Evolutionary conservation across 2,888 invertebrate genomes (phyloP), one percentile per base, ranked within the genome.

Genomic region (Ornithoptera priamus): DNA sequence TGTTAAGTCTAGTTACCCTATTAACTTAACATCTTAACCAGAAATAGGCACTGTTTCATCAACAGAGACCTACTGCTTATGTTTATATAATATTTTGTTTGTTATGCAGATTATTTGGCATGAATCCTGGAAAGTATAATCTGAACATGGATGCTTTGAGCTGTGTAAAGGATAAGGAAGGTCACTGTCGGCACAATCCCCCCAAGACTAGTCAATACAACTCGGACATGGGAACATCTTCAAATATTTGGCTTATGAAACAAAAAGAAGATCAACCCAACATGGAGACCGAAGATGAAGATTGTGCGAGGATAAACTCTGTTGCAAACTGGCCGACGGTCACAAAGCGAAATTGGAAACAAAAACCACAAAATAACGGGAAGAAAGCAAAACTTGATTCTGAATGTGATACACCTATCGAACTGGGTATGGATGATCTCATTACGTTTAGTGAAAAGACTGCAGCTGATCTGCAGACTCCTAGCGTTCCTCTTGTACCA

Each of bases 71-170:
- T 39, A 39, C 39, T 1, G 10, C 39, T 10, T 39, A 10, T 39
- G 39, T 39, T 39, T 39, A 39, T 0, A 10, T 39, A 39, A 22
- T 36, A 57, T 57, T 20, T 68, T 24, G 57, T 65, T 53, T 58
- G 70, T 65, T 81, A 85, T 65, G 10, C 80, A 92, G 92, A 69
- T 80, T 91, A 77, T 84, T 92, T 72, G 91, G 86, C 15, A 82
- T 92, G 78, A 84, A 78, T 65, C 85, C 92, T 39, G 92, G 92
- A 20, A 85, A 88, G 73, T 91, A 92, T 75, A 84, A 85, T 70
- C 75, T 92, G 1, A 86, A 90, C 71, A 82, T 89, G 66, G 87
- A 88, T 39, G 90, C 89, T 0, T 78, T 92, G 39, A 84, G 80
- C 69, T 92, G 92, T 73, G 83, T 86, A 3, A 90, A 89, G 77